phyloP scores from a whole-genome alignment of 2,113 vertebrate genomes.

The Rhagologus leucostigma region DNA sequence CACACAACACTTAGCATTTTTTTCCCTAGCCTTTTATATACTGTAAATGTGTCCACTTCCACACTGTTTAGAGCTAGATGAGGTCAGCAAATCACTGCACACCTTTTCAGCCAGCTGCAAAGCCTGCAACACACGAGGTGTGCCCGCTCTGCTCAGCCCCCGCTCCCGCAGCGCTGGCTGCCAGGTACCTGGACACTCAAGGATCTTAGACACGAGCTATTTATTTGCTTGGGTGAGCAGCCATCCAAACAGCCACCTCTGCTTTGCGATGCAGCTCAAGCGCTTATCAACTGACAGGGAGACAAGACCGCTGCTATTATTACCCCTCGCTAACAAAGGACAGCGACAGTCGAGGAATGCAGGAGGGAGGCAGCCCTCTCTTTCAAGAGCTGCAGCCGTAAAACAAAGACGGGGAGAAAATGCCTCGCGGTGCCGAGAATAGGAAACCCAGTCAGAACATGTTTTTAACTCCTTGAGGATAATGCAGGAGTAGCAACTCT shows the following conservation, averaged over 20 bases:
- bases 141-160: neutral
- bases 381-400: neutral
- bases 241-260: neutral
- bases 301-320: neutral
- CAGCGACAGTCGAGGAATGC: neutral
- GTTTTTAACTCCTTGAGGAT: neutral
- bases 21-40: neutral
- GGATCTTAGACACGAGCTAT: neutral
- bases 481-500: neutral
- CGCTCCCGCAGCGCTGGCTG: neutral
- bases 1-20: rapidly evolving
- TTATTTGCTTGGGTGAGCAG: constrained; percentile 20
- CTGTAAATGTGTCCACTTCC: neutral
- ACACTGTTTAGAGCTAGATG: neutral
- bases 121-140: rapidly evolving
- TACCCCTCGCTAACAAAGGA: neutral
- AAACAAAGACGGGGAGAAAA: constrained; percentile 2
- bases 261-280: neutral
- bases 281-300: neutral
- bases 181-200: neutral
- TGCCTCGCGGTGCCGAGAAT: neutral
- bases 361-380: neutral
- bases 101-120: neutral
- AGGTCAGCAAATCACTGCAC: neutral
- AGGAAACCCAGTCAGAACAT: neutral